phyloP scores from a whole-genome alignment of 2,888 invertebrate species.

The Erannis defoliaria region DNA sequence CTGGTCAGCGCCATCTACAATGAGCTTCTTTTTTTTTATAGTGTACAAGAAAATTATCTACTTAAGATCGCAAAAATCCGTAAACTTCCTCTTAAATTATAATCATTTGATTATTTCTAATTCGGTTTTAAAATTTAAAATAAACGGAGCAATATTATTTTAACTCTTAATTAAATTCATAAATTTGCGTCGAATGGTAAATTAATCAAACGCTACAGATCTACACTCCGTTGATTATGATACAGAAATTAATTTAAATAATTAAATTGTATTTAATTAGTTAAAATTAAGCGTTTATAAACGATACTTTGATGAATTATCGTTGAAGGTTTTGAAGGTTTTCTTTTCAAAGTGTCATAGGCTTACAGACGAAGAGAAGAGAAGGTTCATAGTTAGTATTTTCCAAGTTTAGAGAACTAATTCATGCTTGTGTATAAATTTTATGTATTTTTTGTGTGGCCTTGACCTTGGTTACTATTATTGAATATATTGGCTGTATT shows the following conservation, averaged over 20 bases:
- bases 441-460: too few relatives aligned
- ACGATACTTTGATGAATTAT: not conserved
- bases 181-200: constrained; percentile 14
- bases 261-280: constrained; percentile 1
- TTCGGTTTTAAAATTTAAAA: not conserved
- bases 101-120: too few relatives aligned
- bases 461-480: too few relatives aligned
- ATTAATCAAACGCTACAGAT: constrained; percentile 20
- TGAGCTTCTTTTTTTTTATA: too few relatives aligned
- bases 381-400: too few relatives aligned
- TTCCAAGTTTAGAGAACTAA: too few relatives aligned
- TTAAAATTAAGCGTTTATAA: not conserved
- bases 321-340: not conserved
- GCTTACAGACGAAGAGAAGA: not conserved
- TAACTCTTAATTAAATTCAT: constrained; percentile 21
- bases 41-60: too few relatives aligned
- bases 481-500: too few relatives aligned
- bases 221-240: constrained; percentile 9
- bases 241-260: constrained; percentile 14
- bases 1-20: too few relatives aligned
- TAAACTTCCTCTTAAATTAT: too few relatives aligned
- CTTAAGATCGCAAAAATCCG: too few relatives aligned
- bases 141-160: not conserved
- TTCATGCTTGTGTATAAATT: too few relatives aligned
- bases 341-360: not conserved